Evolutionary conservation across 2,888 invertebrate genomes (phyloP).

Genomic region (Agrilus cyanescens): DNA sequence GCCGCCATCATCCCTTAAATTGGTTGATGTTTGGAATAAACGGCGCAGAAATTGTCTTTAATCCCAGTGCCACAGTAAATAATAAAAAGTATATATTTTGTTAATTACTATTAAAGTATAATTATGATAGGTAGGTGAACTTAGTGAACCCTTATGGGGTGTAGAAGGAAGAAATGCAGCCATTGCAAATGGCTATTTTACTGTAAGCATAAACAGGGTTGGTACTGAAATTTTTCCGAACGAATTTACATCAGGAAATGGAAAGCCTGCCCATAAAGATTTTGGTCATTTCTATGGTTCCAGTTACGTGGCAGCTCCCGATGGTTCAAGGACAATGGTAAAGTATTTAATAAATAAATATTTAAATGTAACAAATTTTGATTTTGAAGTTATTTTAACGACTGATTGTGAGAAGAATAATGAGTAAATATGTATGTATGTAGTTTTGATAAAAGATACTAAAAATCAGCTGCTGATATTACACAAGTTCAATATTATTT

Average conservation of each 20-base stretch:
- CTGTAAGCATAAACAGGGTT: constrained; percentile 87
- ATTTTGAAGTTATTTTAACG: neutral
- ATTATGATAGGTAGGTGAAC: constrained; percentile 37
- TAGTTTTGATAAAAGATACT: neutral
- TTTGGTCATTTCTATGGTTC: constrained; percentile 95
- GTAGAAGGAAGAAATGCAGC: constrained; percentile 94
- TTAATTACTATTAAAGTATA: neutral
- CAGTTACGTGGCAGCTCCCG: constrained; percentile 86
- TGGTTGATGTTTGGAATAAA: constrained; percentile 97
- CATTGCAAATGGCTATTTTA: constrained; percentile 88
- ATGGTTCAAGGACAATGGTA: constrained; percentile 86
- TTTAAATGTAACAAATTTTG: neutral
- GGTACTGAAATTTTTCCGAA: constrained; percentile 75
- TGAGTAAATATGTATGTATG: too few species aligned
- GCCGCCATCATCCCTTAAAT: constrained; percentile 93
- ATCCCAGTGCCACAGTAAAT: constrained; percentile 87
- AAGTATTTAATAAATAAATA: constrained; percentile 16
- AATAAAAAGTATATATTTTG: neutral
- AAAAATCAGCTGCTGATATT: neutral
- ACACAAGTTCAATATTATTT: too few species aligned
- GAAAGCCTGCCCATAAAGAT: constrained; percentile 56
- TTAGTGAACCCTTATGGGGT: constrained; percentile 89
- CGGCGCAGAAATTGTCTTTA: constrained; percentile 97
- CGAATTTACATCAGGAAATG: constrained; percentile 79
- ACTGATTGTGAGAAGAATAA: neutral